phyloP scores from a whole-genome alignment of 1,140 invertebrate species.

The Drosophila leontia region DNA sequence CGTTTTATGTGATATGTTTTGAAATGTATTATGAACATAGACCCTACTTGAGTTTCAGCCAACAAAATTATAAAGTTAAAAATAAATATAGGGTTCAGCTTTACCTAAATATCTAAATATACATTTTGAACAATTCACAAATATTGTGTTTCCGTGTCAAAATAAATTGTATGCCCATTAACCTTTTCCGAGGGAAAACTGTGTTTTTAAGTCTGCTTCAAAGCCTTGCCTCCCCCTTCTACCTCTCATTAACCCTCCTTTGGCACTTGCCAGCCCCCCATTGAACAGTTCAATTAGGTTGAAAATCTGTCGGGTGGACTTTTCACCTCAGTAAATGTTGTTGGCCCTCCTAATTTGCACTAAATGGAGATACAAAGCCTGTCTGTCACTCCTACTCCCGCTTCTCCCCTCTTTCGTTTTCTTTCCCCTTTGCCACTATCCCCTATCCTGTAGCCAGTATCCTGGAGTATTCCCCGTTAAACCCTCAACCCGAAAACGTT shows the following conservation, averaged over 20 bases:
- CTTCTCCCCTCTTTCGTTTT: background rate
- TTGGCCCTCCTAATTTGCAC: slow-evolving; percentile 35
- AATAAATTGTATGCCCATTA: background rate
- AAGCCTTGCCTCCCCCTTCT: background rate
- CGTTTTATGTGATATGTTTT: slow-evolving; percentile 4
- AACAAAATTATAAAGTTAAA: background rate
- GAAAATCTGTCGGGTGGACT: slow-evolving; percentile 24
- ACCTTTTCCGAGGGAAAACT: background rate
- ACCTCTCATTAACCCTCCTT: background rate
- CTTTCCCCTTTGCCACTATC: slow-evolving; percentile 14
- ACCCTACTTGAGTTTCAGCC: no score
- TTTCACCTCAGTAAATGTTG: slow-evolving; percentile 33
- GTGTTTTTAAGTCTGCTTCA: background rate
- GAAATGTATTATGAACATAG: no score
- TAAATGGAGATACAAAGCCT: slow-evolving; percentile 39
- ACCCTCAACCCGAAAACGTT: slow-evolving; percentile 6
- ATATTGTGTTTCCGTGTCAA: background rate
- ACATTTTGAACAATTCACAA: background rate
- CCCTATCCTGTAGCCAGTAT: slow-evolving; percentile 2
- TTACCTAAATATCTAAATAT: background rate
- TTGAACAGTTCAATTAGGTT: slow-evolving; percentile 42
- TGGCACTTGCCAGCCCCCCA: background rate
- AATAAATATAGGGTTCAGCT: no score
- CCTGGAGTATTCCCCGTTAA: slow-evolving; percentile 4
- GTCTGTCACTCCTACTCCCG: slow-evolving; percentile 21